These are phyloP conservation scores for Anisognathus igniventris DNA, from an alignment of 2,797 vertebrate genomes.

Conservation along the genomic window DNA sequence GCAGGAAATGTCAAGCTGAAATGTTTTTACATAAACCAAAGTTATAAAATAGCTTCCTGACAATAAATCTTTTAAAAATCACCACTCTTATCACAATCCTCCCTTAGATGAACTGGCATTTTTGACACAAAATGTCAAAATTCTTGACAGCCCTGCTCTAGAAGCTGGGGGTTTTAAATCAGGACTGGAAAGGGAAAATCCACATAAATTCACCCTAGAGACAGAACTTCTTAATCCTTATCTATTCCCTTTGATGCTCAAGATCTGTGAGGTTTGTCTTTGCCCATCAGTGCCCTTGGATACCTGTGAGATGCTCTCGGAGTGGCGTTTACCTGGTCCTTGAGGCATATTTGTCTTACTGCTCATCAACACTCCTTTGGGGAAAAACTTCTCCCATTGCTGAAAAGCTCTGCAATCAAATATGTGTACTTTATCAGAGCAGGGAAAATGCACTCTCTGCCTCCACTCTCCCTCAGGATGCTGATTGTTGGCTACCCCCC, in stretches of 20 bases:
- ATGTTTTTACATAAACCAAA: neutral
- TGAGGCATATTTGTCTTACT: slow-evolving; percentile 28
- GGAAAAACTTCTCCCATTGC: slow-evolving; percentile 5
- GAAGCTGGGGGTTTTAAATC: neutral
- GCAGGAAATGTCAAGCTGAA: neutral
- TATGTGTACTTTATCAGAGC: slow-evolving; percentile 19
- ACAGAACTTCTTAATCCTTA: neutral
- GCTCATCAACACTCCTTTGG: slow-evolving; percentile 43
- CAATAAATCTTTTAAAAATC: neutral
- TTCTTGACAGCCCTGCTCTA: neutral
- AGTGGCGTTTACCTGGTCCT: slow-evolving; percentile 37
- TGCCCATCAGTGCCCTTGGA: slow-evolving; percentile 36
- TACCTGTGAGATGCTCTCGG: neutral
- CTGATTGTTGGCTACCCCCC: slow-evolving; percentile 42
- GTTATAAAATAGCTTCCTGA: neutral
- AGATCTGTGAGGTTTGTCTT: slow-evolving; percentile 14
- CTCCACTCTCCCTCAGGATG: slow-evolving; percentile 4
- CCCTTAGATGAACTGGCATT: neutral
- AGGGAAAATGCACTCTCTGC: slow-evolving; percentile 43
- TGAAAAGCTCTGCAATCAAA: slow-evolving; percentile 59
- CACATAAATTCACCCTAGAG: neutral
- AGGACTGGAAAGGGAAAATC: neutral
- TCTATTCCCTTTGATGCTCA: slow-evolving; percentile 5
- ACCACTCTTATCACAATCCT: neutral
- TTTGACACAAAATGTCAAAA: neutral